Percentiles rank a stretch among this genome's conserved stretches.
Evolutionary conservation across 2,888 invertebrate genomes (phyloP).

Genomic region (Hirtodrosophila alboralis): DNA sequence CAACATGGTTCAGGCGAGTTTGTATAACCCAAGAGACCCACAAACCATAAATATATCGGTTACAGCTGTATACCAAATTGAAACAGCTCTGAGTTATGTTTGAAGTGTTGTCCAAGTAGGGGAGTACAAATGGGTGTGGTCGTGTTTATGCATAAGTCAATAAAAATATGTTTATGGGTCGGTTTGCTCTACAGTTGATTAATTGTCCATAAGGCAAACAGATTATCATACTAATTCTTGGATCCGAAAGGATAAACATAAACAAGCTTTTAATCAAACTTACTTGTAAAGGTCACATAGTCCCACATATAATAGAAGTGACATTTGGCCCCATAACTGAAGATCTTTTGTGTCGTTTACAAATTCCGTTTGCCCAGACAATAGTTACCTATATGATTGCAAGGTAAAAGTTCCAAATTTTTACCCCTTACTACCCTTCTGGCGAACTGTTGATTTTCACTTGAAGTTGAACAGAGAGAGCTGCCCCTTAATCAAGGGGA

Average conservation of each 20-base stretch:
- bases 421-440: not conserved
- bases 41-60: constrained; percentile 45
- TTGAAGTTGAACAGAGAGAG: constrained; percentile 32
- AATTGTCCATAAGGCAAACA: constrained; percentile 68
- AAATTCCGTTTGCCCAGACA: constrained; percentile 33
- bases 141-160: constrained; percentile 22
- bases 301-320: constrained; percentile 4
- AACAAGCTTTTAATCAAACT: constrained; percentile 17
- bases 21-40: constrained; percentile 37
- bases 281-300: constrained; percentile 28
- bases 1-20: constrained; percentile 45
- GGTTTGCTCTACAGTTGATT: constrained; percentile 49
- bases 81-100: constrained; percentile 50
- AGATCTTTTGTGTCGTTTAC: constrained; percentile 1
- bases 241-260: constrained; percentile 8
- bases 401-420: constrained; percentile 30
- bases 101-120: constrained; percentile 22
- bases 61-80: constrained; percentile 46
- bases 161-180: constrained; percentile 17
- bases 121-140: constrained; percentile 36
- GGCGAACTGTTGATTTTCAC: constrained; percentile 6
- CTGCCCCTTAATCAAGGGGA: constrained; percentile 61
- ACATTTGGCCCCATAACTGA: no score
- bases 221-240: constrained; percentile 60
- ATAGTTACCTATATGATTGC: constrained; percentile 71